Evolutionary conservation across 2,888 invertebrate species (phyloP).

Genomic region (Campoletis raptor): DNA sequence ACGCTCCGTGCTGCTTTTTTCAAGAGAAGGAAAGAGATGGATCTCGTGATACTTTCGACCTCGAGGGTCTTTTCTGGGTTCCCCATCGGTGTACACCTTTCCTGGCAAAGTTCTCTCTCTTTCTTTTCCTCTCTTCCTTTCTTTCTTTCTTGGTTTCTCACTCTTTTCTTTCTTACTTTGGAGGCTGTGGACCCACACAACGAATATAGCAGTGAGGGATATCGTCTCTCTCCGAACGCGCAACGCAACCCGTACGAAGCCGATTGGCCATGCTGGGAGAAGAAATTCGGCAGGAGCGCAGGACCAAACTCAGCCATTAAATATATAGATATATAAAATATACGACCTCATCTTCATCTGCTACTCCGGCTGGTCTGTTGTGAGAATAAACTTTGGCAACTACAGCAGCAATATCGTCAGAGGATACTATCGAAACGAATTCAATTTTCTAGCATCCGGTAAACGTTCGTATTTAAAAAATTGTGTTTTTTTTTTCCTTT

Average conservation of each 20-base stretch:
- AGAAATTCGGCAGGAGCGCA: constrained; percentile 59
- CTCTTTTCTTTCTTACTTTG: constrained; percentile 16
- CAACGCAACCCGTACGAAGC: constrained; percentile 54
- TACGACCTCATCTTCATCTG: constrained; percentile 52
- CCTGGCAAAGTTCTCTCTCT: constrained; percentile 17
- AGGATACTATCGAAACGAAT: constrained; percentile 59
- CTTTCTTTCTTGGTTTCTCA: constrained; percentile 3
- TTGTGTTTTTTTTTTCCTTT: constrained; percentile 18
- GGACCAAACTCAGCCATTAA: constrained; percentile 34
- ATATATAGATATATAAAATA: background rate
- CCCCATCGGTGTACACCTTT: constrained; percentile 45
- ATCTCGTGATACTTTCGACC: constrained; percentile 66
- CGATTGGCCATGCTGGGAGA: constrained; percentile 52
- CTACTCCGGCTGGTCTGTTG: constrained; percentile 19
- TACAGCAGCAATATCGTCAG: constrained; percentile 5
- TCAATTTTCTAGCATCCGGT: constrained; percentile 56
- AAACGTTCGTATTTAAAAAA: constrained; percentile 24
- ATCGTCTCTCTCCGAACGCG: constrained; percentile 48
- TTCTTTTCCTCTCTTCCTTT: background rate
- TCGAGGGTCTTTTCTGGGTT: constrained; percentile 59
- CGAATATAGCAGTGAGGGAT: constrained; percentile 26
- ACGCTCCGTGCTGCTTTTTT: constrained; percentile 39
- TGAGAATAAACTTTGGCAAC: constrained; percentile 42
- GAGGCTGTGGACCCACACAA: constrained; percentile 38
- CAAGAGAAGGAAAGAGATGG: constrained; percentile 42